Evolutionary conservation across 1,140 invertebrate species (phyloP).

Genomic region (Diachasmimorpha longicaudata): DNA sequence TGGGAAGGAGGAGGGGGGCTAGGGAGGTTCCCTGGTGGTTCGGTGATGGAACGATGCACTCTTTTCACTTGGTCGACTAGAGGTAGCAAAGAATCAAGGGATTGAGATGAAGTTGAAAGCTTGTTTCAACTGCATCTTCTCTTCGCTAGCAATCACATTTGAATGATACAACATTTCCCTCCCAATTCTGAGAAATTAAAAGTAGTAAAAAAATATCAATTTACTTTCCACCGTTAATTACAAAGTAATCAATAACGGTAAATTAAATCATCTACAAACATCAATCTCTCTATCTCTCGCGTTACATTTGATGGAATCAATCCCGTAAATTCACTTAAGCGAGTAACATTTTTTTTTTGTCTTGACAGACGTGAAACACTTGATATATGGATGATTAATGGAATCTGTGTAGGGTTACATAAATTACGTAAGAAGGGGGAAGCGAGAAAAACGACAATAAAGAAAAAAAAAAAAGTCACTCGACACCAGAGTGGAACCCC

Average conservation of each 20-base stretch:
- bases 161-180: background rate
- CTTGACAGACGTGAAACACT: background rate
- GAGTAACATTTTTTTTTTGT: background rate
- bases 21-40: conserved; percentile 6
- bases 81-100: conserved; percentile 17
- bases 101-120: background rate
- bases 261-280: too few species aligned
- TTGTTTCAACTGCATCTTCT: background rate
- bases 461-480: background rate
- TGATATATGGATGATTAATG: background rate
- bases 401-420: background rate
- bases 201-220: background rate
- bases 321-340: background rate
- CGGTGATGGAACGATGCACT: conserved; percentile 30
- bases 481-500: background rate
- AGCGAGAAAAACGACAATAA: background rate
- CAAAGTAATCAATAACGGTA: too few species aligned
- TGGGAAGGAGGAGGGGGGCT: background rate
- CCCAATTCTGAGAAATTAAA: background rate
- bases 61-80: background rate
- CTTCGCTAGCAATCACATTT: background rate
- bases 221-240: background rate
- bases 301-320: too few species aligned
- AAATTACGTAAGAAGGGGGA: background rate
- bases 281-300: too few species aligned